These are phyloP conservation scores for Babyrousa celebensis DNA, from an alignment of 2,797 vertebrate genomes.

Conservation along the genomic window DNA sequence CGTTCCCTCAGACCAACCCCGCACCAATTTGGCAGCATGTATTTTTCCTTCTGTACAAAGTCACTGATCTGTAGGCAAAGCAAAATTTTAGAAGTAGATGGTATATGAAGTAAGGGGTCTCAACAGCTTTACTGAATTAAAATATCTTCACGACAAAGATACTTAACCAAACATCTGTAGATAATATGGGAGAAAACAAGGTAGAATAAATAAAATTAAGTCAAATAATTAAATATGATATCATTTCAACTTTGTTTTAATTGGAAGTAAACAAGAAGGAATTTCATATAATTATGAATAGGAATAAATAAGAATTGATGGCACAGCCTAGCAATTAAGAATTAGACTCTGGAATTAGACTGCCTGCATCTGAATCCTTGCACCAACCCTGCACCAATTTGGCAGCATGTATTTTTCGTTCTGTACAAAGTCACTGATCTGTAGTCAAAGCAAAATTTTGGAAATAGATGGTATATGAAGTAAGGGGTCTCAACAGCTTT, in stretches of 20 bases:
- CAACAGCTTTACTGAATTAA: not conserved
- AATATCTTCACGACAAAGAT: constrained; percentile 26
- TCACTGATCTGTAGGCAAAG: not conserved
- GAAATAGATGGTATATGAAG: not conserved
- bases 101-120: not conserved
- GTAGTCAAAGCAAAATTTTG: not conserved
- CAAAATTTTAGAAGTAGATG: not conserved
- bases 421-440: not conserved
- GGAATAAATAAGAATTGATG: not conserved
- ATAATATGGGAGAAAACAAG: not conserved
- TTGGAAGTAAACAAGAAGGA: not conserved
- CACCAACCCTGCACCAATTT: not conserved
- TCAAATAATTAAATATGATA: not conserved
- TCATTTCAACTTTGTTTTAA: constrained; percentile 1
- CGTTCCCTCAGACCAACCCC: not conserved
- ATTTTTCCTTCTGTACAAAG: not conserved
- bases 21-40: not conserved
- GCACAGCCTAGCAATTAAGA: not conserved
- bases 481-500: not conserved
- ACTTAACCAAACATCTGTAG: not conserved
- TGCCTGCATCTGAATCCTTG: not conserved
- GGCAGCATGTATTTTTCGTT: not conserved
- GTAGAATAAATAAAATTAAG: constrained; percentile 58
- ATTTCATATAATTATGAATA: not conserved
- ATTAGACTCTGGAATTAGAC: not conserved